These are phyloP conservation scores for Chloroclystis v-ata DNA, from an alignment of 2,888 invertebrate genomes.

Conservation along the genomic window DNA sequence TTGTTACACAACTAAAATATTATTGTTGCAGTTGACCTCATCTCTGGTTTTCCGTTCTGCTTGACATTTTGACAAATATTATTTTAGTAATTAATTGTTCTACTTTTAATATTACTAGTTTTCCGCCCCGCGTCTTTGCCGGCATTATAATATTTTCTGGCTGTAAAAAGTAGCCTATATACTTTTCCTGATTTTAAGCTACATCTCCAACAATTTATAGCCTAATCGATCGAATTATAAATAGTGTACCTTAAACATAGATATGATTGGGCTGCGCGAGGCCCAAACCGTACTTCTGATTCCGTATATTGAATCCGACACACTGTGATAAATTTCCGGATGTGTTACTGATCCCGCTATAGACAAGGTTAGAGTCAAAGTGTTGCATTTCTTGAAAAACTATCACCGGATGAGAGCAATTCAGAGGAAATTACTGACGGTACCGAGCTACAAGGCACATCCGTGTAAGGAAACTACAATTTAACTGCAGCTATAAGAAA, in stretches of 20 bases:
- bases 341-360: too few species aligned
- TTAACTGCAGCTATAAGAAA: conserved; percentile 27
- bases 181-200: neutral
- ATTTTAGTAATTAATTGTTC: neutral
- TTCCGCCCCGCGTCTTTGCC: too few species aligned
- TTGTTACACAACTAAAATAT: conserved; percentile 3
- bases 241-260: too few species aligned
- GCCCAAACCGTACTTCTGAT: too few species aligned
- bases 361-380: neutral
- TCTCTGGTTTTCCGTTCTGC: conserved; percentile 4
- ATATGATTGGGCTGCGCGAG: too few species aligned
- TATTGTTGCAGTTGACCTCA: conserved; percentile 11
- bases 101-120: neutral
- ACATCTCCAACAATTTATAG: too few species aligned
- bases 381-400: conserved; percentile 8
- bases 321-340: too few species aligned
- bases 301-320: too few species aligned
- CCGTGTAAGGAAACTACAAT: conserved; percentile 23
- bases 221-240: too few species aligned
- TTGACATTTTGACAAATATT: conserved; percentile 1
- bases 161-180: too few species aligned
- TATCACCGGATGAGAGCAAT: conserved; percentile 16
- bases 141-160: too few species aligned
- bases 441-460: conserved; percentile 16
- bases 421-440: conserved; percentile 12